Evolutionary conservation across 2,797 vertebrate genomes (phyloP).

Genomic region (Choloepus didactylus): DNA sequence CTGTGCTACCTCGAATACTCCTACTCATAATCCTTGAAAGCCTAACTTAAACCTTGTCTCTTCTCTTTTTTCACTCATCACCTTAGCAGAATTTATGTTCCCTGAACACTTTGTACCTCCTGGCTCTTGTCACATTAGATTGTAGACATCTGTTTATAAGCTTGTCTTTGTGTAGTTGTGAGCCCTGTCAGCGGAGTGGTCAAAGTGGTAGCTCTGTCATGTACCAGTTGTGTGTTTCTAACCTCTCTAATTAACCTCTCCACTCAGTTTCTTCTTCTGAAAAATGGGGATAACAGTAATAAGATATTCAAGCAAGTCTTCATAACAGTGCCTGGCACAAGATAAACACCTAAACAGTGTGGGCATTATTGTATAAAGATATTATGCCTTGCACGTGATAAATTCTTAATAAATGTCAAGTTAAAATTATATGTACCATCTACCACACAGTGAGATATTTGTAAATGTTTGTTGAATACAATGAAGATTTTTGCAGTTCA

Average conservation of each 20-base stretch:
- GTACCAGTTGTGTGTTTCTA: neutral
- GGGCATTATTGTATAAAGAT: neutral
- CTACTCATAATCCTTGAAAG: neutral
- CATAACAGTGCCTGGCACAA: neutral
- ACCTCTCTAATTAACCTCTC: neutral
- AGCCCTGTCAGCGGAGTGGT: neutral
- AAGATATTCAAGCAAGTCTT: neutral
- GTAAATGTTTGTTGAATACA: conserved; percentile 22
- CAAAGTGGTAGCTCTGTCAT: neutral
- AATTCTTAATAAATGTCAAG: conserved; percentile 46
- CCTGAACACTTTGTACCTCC: neutral
- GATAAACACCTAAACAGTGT: neutral
- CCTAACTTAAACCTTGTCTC: conserved; percentile 2
- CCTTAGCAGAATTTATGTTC: neutral
- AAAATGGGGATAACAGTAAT: neutral
- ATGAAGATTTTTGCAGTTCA: conserved; percentile 30
- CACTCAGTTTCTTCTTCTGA: neutral
- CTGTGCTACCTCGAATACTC: neutral
- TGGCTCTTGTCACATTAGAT: neutral
- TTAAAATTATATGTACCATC: neutral
- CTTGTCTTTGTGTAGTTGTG: conserved; percentile 42
- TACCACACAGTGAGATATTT: conserved; percentile 15
- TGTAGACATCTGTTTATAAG: neutral
- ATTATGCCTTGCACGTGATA: neutral
- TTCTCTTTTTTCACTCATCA: conserved; percentile 11